Evolutionary conservation across 2,113 vertebrate genomes (phyloP).

Genomic region (Cebus imitator): DNA sequence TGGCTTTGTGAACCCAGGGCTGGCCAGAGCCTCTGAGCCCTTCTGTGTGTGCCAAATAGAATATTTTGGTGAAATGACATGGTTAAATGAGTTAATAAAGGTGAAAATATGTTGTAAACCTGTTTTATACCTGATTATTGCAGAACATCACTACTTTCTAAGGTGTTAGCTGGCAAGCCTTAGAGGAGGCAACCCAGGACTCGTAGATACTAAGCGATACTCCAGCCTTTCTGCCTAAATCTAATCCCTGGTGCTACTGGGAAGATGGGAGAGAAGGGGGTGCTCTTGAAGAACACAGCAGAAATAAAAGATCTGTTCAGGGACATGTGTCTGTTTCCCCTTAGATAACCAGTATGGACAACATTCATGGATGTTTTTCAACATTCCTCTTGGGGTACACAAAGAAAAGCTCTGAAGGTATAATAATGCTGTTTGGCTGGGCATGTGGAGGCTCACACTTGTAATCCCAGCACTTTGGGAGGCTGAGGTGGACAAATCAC

Average conservation of each 20-base stretch:
- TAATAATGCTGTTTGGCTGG: background rate
- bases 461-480: no score
- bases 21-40: background rate
- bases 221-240: background rate
- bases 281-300: background rate
- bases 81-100: background rate
- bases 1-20: background rate
- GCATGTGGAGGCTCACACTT: no score
- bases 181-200: background rate
- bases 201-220: background rate
- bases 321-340: background rate
- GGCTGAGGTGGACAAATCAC: no score
- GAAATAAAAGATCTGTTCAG: background rate
- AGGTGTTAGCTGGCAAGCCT: background rate
- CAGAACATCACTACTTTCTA: background rate
- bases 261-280: no score
- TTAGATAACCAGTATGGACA: background rate
- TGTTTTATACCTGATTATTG: slow-evolving; percentile 22
- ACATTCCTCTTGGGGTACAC: background rate
- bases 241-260: background rate
- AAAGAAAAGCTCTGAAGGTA: background rate
- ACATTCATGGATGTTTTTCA: background rate
- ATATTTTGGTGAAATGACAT: background rate
- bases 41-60: background rate
- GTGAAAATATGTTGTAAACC: slow-evolving; percentile 10